Base-by-base conservation (phyloP, 1,140 invertebrate genomes). In the Trichoplusia ni region DNA sequence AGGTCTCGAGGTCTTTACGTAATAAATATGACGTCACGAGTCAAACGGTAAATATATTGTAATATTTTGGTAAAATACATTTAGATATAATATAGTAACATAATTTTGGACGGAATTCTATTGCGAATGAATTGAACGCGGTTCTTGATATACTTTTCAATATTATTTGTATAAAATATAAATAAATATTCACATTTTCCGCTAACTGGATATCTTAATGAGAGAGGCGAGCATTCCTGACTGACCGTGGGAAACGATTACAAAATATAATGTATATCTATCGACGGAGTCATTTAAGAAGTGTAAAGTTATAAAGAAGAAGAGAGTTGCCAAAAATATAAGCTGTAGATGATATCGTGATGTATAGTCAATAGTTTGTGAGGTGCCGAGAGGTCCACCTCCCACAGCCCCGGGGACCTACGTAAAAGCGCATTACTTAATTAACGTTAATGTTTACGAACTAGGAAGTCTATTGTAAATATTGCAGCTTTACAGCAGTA, bases 91-190 rank as follows among this genome's bases (percentile, higher is more conserved):
- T 61, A 67, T 49, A 72, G 64, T 71, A 75, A 77, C 53, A 67
- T 62, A 77, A 80, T 70, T 68, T 73, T 81, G 75, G 75, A 81
- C 75, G 78, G 78, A 78, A 68, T 80, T 29, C 69, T 71, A 76
- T 73, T 74, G 66, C 67, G 47, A 59, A 65, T 56, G 49, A 68
- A 73, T 67, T 72, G 69, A 76, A 54, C 42, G 37, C 19, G 38
- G 23, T 37, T 11, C 42, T 31, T 33, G 23, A 42, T 44, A 58
- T 44, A 58, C 42, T 31, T 16, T 16, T 58, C 11, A 38, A 13
- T 38, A 56, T 40, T 21, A 8, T 31, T 31, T 68, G 31, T 61
- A 58, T 53, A 40, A 49, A 59, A 58, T 47, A 59, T 61, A 62
- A 47, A 49, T 61, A 40, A 37, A 21, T 46, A 23, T 46, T 21